Base-by-base conservation (phyloP, 2,113 vertebrate genomes). In the Falco punctatus region DNA sequence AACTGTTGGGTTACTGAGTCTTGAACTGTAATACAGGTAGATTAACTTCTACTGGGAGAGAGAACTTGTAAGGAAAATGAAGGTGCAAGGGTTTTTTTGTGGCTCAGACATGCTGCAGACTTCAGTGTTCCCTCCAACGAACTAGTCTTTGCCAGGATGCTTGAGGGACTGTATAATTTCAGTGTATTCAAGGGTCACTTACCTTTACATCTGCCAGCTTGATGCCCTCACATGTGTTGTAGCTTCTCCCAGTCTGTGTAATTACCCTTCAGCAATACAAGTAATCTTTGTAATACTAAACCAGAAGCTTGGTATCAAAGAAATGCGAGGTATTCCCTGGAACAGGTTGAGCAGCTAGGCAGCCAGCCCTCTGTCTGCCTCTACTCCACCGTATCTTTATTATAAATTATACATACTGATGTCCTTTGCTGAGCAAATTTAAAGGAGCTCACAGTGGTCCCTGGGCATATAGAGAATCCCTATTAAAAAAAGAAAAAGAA, bases 221-320 rank as follows among this genome's bases (percentile, higher is more conserved):
- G 66, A 21, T 49, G 49, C 10, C 10, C 5, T 86, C 6, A 13
- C 0, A 0, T 17, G 32, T 46, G 15, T 16, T 62, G 24, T 5
- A 77, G 24, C 46, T 77, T 73, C 75, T 42, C 54, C 23, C 4
- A 59, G 28, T 0, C 0, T 46, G n/a, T 32, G 27, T 32, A 57
- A 14, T 20, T 65, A 46, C 14, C n/a, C 40, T 46, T n/a, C 66
- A 57, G 42, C 49, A 20, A 18, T 30, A 5, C 28, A 49, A 22
- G 15, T 21, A 35, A 11, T 67, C 11, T 22, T 28, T 52, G 59
- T 40, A 33, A 11, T 38, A 3, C 22, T 57, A 40, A 69, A 20
- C 22, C n/a, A 57, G 15, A 86, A 24, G 17, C 40, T 46, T 58
- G 38, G 8, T 33, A 19, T 55, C 15, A 11, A 15, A 62, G 78